A percentile compares a stretch with the other conserved stretches of the same genome.
phyloP scores from a whole-genome alignment of 2,797 vertebrate species.

The Sebastes kiyomatsui region DNA sequence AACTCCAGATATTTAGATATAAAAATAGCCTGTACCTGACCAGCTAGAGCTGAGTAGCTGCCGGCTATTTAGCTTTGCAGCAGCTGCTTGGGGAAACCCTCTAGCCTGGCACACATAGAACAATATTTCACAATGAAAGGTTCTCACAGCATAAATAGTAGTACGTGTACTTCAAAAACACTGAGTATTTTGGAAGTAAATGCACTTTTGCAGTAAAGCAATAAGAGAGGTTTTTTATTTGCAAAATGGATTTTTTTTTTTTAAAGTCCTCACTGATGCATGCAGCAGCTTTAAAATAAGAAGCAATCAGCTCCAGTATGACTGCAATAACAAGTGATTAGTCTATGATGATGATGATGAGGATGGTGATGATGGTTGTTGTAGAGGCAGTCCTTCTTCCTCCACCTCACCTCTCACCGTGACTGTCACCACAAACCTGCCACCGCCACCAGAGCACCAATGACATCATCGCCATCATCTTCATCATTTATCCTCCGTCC shows the following conservation, averaged over 20 bases:
- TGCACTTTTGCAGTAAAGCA: background rate
- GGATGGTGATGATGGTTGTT: background rate
- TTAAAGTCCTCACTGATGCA: background rate
- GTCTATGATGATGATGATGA: background rate
- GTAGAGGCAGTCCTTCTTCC: background rate
- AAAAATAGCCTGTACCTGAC: background rate
- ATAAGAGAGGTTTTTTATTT: background rate
- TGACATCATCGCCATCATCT: constrained; percentile 69
- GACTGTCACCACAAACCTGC: constrained; percentile 38
- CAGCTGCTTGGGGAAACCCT: constrained; percentile 22
- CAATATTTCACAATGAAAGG: background rate
- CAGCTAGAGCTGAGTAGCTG: background rate
- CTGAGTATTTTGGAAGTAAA: no score
- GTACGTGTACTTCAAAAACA: background rate
- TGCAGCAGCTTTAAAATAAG: background rate
- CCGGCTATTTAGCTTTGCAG: background rate
- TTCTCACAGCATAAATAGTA: background rate
- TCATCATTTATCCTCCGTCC: constrained; percentile 42
- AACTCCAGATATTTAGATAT: background rate
- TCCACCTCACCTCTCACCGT: constrained; percentile 30
- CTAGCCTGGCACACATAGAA: background rate
- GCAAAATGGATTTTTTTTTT: background rate
- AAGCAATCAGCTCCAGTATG: background rate
- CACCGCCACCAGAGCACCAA: constrained; percentile 33
- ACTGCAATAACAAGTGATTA: constrained; percentile 12